Base-by-base conservation (phyloP, 2,113 vertebrate genomes). In the Oryzias woworae region DNA sequence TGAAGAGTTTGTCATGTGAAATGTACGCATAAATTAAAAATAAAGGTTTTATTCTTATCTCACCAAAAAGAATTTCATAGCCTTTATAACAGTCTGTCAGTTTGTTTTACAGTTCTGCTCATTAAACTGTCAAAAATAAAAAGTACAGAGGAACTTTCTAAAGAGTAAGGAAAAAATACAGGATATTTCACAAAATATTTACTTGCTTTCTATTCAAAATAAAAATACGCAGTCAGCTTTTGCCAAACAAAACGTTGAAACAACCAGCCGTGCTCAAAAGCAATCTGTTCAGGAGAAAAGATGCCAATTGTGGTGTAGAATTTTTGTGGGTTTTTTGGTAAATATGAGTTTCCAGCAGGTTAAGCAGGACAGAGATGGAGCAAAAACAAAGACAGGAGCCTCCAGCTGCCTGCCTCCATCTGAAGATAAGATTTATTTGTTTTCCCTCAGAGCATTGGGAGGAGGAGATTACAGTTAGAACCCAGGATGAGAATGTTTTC, bases 371-470 rank as follows among this genome's bases (percentile, higher is more conserved):
- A 22, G 22, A 67, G 56, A 74, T 26, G n/a, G 67, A 50, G 55
- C 0, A 7, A 61, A 20, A 24, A 12, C 45, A 67, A 77, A 61
- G n/a, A 60, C 64, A 62, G 16, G 53, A 72, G 71, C 69, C 81
- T 69, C 66, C 67, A 79, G 67, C 75, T 81, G 79, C 69, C 67
- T 53, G 60, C 43, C 31, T 60, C 58, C 46, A 14, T 73, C 48
- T 62, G 41, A 73, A 79, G 65, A 81, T 65, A 55, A 71, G 66
- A 76, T 82, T 62, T 60, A 76, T 85, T 82, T 73, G 66, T 73
- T 75, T 75, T 69, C 47, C 63, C 51, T 78, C 62, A 42, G 18
- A 60, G 45, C 58, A 71, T 14, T 61, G 49, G 71, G 43, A 31
- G 45, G 28, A 71, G 62, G 49, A 83, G 80, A 85, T 83, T 80